phyloP scores from a whole-genome alignment of 2,888 invertebrate genomes.

The Malacosoma neustria region DNA sequence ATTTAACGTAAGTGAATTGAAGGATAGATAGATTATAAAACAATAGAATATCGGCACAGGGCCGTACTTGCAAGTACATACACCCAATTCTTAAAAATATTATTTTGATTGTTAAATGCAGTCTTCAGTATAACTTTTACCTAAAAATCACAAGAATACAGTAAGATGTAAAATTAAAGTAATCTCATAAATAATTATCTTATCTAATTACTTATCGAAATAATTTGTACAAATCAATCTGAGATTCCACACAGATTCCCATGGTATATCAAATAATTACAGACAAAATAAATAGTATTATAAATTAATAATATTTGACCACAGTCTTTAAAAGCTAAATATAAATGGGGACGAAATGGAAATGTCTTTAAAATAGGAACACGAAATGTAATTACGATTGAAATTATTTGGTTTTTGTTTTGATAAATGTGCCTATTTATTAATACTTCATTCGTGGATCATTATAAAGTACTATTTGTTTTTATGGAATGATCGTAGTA shows the following conservation, averaged over 20 bases:
- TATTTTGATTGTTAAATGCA: slow-evolving; percentile 60
- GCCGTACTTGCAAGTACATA: too few relatives aligned
- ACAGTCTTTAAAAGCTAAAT: slow-evolving; percentile 63
- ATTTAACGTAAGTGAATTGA: too few relatives aligned
- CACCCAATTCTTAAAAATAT: slow-evolving; percentile 1
- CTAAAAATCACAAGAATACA: slow-evolving; percentile 66
- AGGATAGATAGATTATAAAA: too few relatives aligned
- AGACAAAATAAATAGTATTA: slow-evolving; percentile 67
- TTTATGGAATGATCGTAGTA: slow-evolving; percentile 51
- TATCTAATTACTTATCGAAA: slow-evolving; percentile 51
- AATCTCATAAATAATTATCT: slow-evolving; percentile 71
- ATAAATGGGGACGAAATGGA: slow-evolving; percentile 44
- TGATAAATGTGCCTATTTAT: slow-evolving; percentile 5
- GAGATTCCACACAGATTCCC: slow-evolving; percentile 45
- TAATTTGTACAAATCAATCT: slow-evolving; percentile 69
- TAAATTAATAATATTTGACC: slow-evolving; percentile 64
- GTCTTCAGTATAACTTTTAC: slow-evolving; percentile 54
- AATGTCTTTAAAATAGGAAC: slow-evolving; percentile 66
- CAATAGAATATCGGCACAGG: too few relatives aligned
- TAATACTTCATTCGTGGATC: slow-evolving; percentile 14
- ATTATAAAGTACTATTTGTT: slow-evolving; percentile 26
- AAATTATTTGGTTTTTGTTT: slow-evolving; percentile 48
- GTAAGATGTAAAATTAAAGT: slow-evolving; percentile 50
- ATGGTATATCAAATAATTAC: slow-evolving; percentile 49
- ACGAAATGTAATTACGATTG: slow-evolving; percentile 37